Conservation (phyloP, 2,113 vertebrate genomes). For the Mastomys coucha region DNA sequence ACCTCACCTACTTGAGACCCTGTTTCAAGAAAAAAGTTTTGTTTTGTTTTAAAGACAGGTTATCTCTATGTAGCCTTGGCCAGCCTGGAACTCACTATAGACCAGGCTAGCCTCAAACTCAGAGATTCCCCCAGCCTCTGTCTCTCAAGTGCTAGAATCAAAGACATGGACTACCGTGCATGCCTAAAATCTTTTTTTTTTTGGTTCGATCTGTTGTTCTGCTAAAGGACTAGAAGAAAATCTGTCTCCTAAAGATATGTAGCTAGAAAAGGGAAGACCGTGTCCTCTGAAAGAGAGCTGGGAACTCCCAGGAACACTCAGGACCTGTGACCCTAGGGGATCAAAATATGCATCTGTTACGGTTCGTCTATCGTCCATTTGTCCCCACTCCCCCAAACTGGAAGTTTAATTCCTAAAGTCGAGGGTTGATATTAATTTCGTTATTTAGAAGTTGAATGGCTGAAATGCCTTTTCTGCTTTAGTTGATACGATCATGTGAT, state of each 20-base stretch:
- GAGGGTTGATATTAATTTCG: neutral
- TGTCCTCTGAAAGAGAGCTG: neutral
- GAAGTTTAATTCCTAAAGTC: neutral
- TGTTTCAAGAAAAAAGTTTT: neutral
- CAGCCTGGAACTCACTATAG: neutral
- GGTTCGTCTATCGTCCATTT: neutral
- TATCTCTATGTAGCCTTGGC: neutral
- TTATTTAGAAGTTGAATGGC: neutral
- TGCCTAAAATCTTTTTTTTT: neutral
- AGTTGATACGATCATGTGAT: neutral
- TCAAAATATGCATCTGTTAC: neutral
- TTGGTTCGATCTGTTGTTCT: neutral
- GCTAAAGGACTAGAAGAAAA: neutral
- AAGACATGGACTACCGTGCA: neutral
- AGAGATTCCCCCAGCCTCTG: neutral
- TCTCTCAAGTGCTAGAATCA: neutral
- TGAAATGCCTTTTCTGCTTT: neutral
- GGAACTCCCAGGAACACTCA: neutral
- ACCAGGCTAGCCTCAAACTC: neutral
- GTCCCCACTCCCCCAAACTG: too few species aligned
- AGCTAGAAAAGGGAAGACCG: neutral
- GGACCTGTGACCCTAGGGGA: neutral
- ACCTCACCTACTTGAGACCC: neutral
- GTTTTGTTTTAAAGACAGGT: neutral
- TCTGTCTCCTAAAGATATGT: neutral